A percentile compares a stretch with the other conserved stretches of the same genome.
phyloP scores from a whole-genome alignment of 2,888 invertebrate genomes.

The Mylabris sibirica region DNA sequence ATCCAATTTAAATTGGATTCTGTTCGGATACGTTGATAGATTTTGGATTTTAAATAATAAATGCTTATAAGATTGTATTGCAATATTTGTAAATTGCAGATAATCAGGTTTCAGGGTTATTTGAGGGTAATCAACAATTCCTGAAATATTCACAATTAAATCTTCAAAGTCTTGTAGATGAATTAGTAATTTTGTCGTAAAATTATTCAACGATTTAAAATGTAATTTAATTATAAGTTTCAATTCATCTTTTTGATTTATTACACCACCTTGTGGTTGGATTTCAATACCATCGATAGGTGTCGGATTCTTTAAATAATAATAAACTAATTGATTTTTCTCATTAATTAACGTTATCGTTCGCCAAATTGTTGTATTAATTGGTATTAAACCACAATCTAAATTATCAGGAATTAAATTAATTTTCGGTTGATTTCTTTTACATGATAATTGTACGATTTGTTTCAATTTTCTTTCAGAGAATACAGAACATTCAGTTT shows the following conservation, averaged over 20 bases:
- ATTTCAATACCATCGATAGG: slow-evolving; percentile 44
- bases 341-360: background rate
- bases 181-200: slow-evolving; percentile 35
- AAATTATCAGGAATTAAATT: background rate
- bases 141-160: slow-evolving; percentile 60
- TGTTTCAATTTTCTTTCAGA: slow-evolving; percentile 54
- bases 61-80: slow-evolving; percentile 51
- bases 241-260: slow-evolving; percentile 43
- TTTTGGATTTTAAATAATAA: slow-evolving; percentile 53
- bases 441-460: slow-evolving; percentile 35
- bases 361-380: background rate
- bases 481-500: slow-evolving; percentile 51
- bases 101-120: slow-evolving; percentile 63
- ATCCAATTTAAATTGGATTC: slow-evolving; percentile 38
- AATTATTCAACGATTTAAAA: slow-evolving; percentile 36
- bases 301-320: slow-evolving; percentile 34
- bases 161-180: slow-evolving; percentile 58
- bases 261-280: slow-evolving; percentile 42
- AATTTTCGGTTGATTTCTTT: slow-evolving; percentile 17
- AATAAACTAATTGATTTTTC: slow-evolving; percentile 9
- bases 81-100: slow-evolving; percentile 63
- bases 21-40: slow-evolving; percentile 34
- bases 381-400: background rate
- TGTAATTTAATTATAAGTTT: slow-evolving; percentile 43
- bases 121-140: slow-evolving; percentile 64